Evolutionary conservation across 2,888 invertebrate genomes (phyloP).

Genomic region (Campoplex nolae): DNA sequence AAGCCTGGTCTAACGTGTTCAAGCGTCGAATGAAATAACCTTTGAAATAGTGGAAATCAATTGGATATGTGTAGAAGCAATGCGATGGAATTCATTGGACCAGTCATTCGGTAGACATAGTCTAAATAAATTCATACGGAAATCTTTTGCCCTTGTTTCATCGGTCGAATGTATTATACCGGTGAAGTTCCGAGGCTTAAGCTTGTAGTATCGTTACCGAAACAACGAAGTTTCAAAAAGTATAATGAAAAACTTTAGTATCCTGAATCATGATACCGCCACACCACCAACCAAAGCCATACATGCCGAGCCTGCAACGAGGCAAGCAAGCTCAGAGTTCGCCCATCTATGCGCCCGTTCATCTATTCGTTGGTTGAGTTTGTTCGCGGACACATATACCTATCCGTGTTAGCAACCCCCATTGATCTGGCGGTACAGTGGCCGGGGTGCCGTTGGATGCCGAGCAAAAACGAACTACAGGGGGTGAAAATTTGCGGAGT

Average conservation of each 20-base stretch:
- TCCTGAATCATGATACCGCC: conserved; percentile 49
- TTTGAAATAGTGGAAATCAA: background rate
- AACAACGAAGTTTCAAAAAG: background rate
- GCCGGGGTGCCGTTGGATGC: conserved; percentile 75
- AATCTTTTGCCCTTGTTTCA: background rate
- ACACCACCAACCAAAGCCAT: conserved; percentile 48
- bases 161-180: background rate
- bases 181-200: background rate
- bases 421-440: conserved; percentile 82
- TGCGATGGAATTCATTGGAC: background rate
- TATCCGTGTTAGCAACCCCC: conserved; percentile 84
- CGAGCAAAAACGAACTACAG: conserved; percentile 80
- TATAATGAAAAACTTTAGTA: conserved; percentile 2
- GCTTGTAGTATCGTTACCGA: background rate
- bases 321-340: conserved; percentile 72
- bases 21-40: background rate
- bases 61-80: background rate
- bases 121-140: too few species aligned
- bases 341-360: conserved; percentile 52
- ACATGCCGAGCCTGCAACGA: conserved; percentile 62
- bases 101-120: background rate
- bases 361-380: conserved; percentile 59
- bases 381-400: conserved; percentile 78
- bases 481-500: conserved; percentile 81
- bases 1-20: too few species aligned